These are phyloP conservation scores for Margarornis squamiger DNA, from an alignment of 2,797 vertebrate genomes.

Conservation along the genomic window DNA sequence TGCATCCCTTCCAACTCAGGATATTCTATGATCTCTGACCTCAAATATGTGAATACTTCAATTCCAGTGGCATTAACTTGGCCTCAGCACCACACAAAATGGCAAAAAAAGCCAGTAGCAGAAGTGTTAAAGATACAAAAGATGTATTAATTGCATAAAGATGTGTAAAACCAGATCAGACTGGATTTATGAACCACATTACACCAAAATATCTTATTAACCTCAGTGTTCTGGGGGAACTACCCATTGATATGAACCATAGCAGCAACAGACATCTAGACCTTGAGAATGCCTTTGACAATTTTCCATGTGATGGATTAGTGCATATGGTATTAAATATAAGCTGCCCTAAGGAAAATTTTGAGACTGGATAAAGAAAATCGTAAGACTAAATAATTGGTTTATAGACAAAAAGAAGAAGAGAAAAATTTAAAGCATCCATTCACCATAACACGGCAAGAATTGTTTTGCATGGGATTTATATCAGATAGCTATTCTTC, in stretches of 20 bases:
- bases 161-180: not conserved
- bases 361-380: not conserved
- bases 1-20: not conserved
- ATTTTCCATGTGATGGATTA: not conserved
- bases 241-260: not conserved
- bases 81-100: not conserved
- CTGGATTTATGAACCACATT: not conserved
- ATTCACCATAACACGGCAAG: not conserved
- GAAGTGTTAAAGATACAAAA: not conserved
- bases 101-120: not conserved
- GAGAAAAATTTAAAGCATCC: not conserved
- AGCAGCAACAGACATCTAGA: not conserved
- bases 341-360: not conserved
- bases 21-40: not conserved
- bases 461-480: not conserved
- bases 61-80: not conserved
- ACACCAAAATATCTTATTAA: not conserved
- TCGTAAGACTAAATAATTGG: not conserved
- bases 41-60: not conserved
- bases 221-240: not conserved
- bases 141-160: not conserved
- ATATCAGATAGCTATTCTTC: not conserved
- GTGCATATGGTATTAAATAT: not conserved
- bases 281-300: not conserved
- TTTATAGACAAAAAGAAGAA: not conserved